Evolutionary conservation across 1,140 invertebrate genomes (phyloP).

Genomic region (Pteromalus puparum): DNA sequence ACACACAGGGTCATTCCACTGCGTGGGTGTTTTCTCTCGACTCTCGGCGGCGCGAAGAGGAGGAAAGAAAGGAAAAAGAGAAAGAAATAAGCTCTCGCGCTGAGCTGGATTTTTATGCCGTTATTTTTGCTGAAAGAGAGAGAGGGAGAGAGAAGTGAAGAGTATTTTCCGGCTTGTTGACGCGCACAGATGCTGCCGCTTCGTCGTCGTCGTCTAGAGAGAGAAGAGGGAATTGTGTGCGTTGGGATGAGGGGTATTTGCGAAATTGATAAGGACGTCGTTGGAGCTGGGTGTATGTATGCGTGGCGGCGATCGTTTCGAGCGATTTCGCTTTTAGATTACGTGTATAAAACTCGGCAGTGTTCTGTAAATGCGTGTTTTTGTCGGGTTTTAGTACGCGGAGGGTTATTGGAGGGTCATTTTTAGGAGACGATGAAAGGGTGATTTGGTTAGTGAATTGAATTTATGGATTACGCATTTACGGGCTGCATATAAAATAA

Average conservation of each 20-base stretch:
- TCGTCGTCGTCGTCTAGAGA: constrained; percentile 23
- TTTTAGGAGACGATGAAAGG: too few relatives aligned
- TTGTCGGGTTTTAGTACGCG: too few relatives aligned
- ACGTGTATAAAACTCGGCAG: too few relatives aligned
- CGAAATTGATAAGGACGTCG: constrained; percentile 1
- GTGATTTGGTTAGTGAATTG: too few relatives aligned
- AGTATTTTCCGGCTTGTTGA: constrained; percentile 21
- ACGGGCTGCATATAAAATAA: too few relatives aligned
- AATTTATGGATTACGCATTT: too few relatives aligned
- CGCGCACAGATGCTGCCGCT: not conserved
- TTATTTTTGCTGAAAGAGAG: constrained; percentile 8
- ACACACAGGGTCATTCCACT: constrained; percentile 4
- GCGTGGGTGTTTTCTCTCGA: constrained; percentile 36
- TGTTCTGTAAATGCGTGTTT: too few relatives aligned
- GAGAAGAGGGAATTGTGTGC: not conserved
- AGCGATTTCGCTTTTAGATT: not conserved
- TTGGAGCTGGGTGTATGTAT: not conserved
- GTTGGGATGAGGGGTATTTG: not conserved
- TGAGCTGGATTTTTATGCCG: constrained; percentile 48
- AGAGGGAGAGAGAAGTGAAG: not conserved
- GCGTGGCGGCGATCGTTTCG: too few relatives aligned
- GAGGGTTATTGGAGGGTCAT: too few relatives aligned
- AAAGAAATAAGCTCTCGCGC: not conserved
- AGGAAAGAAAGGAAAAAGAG: not conserved
- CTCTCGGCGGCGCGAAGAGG: not conserved